Percentiles rank a stretch among this genome's conserved stretches.
These are phyloP conservation scores for Drosophila mercatorum DNA, from an alignment of 2,888 invertebrate species.

Conservation along the genomic window DNA sequence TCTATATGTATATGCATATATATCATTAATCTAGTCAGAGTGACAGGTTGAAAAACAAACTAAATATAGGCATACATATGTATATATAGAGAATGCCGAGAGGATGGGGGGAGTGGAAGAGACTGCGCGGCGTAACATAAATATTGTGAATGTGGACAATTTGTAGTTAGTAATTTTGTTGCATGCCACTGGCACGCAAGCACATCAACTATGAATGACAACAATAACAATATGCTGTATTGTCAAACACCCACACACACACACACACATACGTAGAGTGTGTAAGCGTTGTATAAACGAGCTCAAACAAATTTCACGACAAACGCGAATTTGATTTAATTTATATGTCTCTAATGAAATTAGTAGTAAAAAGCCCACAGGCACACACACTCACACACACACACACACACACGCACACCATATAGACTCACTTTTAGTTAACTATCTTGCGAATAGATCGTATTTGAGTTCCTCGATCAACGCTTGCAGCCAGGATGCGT, in stretches of 20 bases:
- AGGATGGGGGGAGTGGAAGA: background rate
- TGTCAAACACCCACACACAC: slow-evolving; percentile 38
- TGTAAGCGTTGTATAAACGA: slow-evolving; percentile 39
- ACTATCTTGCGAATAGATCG: slow-evolving; percentile 21
- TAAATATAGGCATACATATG: background rate
- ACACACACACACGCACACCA: background rate
- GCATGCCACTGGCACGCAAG: slow-evolving; percentile 38
- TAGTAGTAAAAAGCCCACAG: slow-evolving; percentile 43
- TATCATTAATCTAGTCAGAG: slow-evolving; percentile 22
- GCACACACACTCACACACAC: slow-evolving; percentile 14
- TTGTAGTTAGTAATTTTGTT: slow-evolving; percentile 47
- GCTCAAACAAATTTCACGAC: slow-evolving; percentile 61
- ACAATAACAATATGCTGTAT: slow-evolving; percentile 25
- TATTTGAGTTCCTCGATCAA: slow-evolving; percentile 9
- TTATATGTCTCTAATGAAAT: slow-evolving; percentile 79
- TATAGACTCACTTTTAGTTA: slow-evolving; percentile 44
- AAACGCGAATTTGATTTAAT: slow-evolving; percentile 74
- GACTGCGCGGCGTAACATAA: slow-evolving; percentile 13
- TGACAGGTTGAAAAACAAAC: slow-evolving; percentile 2
- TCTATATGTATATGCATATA: background rate
- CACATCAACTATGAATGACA: slow-evolving; percentile 14
- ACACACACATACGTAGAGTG: slow-evolving; percentile 10
- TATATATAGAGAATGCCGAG: background rate
- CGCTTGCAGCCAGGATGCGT: slow-evolving; percentile 30
- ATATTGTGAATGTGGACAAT: slow-evolving; percentile 45